A percentile compares a stretch with the other conserved stretches of the same genome.
Conservation (phyloP, 2,888 invertebrate species). For the Cryptosula pallasiana region DNA sequence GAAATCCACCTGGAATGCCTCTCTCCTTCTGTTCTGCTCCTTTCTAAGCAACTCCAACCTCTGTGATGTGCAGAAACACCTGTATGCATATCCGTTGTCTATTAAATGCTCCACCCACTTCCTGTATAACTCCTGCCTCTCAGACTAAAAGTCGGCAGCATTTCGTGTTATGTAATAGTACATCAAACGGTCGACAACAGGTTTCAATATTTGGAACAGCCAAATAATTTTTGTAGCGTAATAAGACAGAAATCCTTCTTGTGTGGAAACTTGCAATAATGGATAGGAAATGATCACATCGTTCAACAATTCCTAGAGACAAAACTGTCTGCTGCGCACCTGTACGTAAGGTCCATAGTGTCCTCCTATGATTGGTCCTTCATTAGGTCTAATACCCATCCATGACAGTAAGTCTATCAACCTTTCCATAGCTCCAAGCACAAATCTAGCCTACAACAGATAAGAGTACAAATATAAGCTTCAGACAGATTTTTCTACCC, state of each 20-base stretch:
- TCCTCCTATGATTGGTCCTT: slow-evolving; percentile 65
- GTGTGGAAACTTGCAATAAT: too few relatives aligned
- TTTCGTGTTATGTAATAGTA: too few relatives aligned
- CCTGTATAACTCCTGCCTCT: slow-evolving; percentile 69
- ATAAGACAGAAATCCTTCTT: too few relatives aligned
- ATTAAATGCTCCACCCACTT: slow-evolving; percentile 55
- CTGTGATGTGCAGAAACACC: slow-evolving; percentile 81
- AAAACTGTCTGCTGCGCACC: too few relatives aligned
- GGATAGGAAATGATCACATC: too few relatives aligned
- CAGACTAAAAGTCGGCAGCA: too few relatives aligned
- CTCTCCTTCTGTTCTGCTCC: slow-evolving; percentile 69
- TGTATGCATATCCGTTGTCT: slow-evolving; percentile 70
- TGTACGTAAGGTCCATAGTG: slow-evolving; percentile 53
- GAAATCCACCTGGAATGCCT: slow-evolving; percentile 62
- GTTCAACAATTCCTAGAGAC: too few relatives aligned
- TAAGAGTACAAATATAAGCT: too few relatives aligned
- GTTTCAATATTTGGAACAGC: too few relatives aligned
- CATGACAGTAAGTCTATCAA: slow-evolving; percentile 66
- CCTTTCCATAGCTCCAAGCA: slow-evolving; percentile 72
- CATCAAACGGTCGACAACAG: too few relatives aligned
- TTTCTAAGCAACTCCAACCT: slow-evolving; percentile 75
- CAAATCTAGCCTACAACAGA: slow-evolving; percentile 69
- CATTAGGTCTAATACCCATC: slow-evolving; percentile 78
- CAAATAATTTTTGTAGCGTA: too few relatives aligned
- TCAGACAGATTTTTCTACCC: too few relatives aligned